phyloP scores from a whole-genome alignment of 2,888 invertebrate genomes.

The Thelaira solivaga region DNA sequence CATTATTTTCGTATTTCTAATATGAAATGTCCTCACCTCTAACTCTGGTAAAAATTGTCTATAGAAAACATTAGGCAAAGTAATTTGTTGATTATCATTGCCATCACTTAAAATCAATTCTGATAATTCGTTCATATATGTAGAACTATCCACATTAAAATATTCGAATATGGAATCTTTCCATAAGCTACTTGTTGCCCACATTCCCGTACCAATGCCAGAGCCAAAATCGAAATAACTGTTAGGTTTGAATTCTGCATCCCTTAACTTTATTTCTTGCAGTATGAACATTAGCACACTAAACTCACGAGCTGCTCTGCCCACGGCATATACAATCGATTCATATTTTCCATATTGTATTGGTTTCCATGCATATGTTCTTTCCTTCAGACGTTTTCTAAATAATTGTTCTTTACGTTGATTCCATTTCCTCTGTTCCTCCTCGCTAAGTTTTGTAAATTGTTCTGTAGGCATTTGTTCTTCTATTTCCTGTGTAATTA shows the following conservation, averaged over 20 bases:
- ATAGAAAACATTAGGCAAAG: conserved; percentile 82
- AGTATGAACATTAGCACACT: conserved; percentile 84
- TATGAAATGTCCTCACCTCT: conserved; percentile 61
- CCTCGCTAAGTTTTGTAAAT: conserved; percentile 69
- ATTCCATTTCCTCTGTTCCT: conserved; percentile 75
- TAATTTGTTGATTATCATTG: conserved; percentile 80
- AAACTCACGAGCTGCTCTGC: conserved; percentile 86
- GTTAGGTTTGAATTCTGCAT: conserved; percentile 84
- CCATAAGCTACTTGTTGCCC: conserved; percentile 90
- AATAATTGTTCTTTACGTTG: conserved; percentile 79
- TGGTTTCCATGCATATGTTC: conserved; percentile 86
- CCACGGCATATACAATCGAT: conserved; percentile 84
- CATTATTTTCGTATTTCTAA: not conserved
- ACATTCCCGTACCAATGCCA: conserved; percentile 90
- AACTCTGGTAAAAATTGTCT: conserved; percentile 88
- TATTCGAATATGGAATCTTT: conserved; percentile 85
- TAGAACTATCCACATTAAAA: conserved; percentile 89
- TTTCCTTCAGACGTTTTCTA: conserved; percentile 79
- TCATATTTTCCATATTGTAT: conserved; percentile 83
- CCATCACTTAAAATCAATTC: conserved; percentile 84
- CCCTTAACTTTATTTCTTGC: conserved; percentile 83
- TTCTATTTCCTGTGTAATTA: conserved; percentile 70
- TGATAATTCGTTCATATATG: conserved; percentile 89
- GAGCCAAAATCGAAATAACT: conserved; percentile 94
- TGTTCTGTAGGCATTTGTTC: conserved; percentile 66